These are phyloP conservation scores for Tiliqua scincoides DNA, from an alignment of 2,113 vertebrate genomes.

Conservation along the genomic window DNA sequence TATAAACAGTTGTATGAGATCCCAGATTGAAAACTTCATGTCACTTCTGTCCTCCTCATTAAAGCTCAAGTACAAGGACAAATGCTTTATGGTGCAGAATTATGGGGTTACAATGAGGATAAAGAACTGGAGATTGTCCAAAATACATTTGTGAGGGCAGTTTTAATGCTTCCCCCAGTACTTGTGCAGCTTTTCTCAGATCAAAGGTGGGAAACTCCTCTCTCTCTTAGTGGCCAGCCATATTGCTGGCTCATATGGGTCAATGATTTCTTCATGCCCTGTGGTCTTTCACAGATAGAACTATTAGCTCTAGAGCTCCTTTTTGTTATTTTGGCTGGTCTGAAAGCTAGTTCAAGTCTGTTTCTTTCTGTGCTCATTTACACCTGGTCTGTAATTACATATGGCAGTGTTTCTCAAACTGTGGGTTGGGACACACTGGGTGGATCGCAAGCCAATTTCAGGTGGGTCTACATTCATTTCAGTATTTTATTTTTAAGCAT, in stretches of 20 bases:
- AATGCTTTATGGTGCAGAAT: conserved; percentile 12
- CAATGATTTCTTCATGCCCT: background rate
- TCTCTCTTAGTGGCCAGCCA: background rate
- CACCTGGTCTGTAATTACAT: no score
- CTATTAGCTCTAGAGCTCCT: background rate
- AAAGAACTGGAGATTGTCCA: conserved; percentile 10
- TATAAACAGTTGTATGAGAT: background rate
- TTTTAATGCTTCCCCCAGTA: background rate
- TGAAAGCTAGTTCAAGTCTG: background rate
- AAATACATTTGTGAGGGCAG: conserved; percentile 12
- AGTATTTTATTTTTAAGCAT: no score
- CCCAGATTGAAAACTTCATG: background rate
- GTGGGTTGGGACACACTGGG: no score
- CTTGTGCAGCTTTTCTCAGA: background rate
- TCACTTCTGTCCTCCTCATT: conserved; percentile 2
- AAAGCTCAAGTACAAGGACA: conserved; percentile 8
- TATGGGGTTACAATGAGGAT: background rate
- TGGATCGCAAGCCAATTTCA: no score
- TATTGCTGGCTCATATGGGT: background rate
- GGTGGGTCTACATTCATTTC: no score
- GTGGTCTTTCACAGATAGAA: background rate
- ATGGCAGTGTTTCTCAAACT: no score
- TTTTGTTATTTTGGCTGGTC: background rate
- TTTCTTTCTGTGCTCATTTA: background rate
- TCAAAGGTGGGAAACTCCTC: background rate